Conservation (phyloP, 2,797 vertebrate genomes). For the Neosilurus mollespiculum region DNA sequence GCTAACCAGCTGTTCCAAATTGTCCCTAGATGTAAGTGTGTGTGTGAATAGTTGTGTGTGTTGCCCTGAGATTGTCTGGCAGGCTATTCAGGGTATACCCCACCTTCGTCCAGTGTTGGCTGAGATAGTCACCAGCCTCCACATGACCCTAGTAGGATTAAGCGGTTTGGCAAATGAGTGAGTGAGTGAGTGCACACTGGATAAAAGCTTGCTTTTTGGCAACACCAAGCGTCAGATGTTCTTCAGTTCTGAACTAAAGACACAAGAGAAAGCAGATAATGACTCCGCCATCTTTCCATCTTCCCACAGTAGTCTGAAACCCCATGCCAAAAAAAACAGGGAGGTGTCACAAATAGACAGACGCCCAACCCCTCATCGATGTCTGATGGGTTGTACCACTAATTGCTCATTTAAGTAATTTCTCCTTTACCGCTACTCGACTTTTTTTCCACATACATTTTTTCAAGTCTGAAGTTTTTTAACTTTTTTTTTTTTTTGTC, state of each 20-base stretch:
- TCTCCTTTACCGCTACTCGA: constrained; percentile 36
- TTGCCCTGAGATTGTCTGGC: too few relatives aligned
- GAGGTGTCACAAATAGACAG: constrained; percentile 32
- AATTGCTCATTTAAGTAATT: constrained; percentile 53
- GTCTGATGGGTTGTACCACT: constrained; percentile 28
- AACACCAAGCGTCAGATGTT: neutral
- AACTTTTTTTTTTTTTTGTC: constrained; percentile 7
- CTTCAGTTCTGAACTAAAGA: neutral
- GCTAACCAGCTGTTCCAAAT: too few relatives aligned
- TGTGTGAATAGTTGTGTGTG: too few relatives aligned
- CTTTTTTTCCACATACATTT: constrained; percentile 9
- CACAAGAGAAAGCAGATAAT: constrained; percentile 7
- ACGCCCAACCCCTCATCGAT: neutral
- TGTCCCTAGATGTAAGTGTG: too few relatives aligned
- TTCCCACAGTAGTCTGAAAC: constrained; percentile 8
- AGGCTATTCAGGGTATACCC: too few relatives aligned
- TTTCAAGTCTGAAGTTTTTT: constrained; percentile 22
- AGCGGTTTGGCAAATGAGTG: too few relatives aligned
- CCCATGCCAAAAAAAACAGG: constrained; percentile 18
- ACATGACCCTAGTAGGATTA: too few relatives aligned
- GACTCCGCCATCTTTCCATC: constrained; percentile 29
- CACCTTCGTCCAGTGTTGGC: too few relatives aligned
- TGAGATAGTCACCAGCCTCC: too few relatives aligned
- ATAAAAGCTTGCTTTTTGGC: neutral
- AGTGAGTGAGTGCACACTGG: neutral